Evolutionary conservation across 2,888 invertebrate species (phyloP), one percentile per base, ranked within the genome.

Genomic region (Synergus japonicus): DNA sequence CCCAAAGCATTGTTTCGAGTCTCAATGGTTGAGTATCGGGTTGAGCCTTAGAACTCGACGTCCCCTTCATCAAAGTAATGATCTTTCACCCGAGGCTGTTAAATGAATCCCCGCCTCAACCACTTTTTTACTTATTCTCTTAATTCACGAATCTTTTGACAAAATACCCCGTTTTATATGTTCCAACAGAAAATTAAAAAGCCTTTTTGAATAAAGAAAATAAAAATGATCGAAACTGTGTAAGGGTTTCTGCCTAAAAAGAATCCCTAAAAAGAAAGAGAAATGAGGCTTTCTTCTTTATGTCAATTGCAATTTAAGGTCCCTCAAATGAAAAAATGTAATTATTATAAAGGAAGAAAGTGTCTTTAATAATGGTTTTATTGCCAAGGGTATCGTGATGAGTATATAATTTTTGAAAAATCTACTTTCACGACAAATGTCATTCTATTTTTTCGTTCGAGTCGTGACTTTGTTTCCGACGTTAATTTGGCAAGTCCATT

Each of bases 401-500:
- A 54, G 15, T 64, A 64, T 15, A 65, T 60, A 18, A 65, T 41
- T 65, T 65, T 65, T 41, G n/a, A 41, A 41, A 41, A 65, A 29
- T 43, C 15, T n/a, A 41, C n/a, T 65, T 67, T 67, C 67, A 67
- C 67, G 22, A 7, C 22, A 67, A 67, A 67, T 44, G 46, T 67
- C 67, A 67, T 49, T 65, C 9, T 41, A 29, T 29, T 22, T 49
- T 15, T 49, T 49, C 13, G 15, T 15, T 49, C 49, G 22, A 37
- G 22, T 69, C 69, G 29, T 69, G 69, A 69, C 49, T 69, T 46
- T 46, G 49, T 49, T 69, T 69, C 15, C 49, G 18, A 49, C 15
- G 29, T 69, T 69, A 49, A 69, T 69, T 69, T 49, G 49, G 22
- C 49, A 49, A 69, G 29, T 49, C 69, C 69, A 69, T 69, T 69